Conservation (phyloP, 1,140 invertebrate species). For the Mercenaria mercenaria region DNA sequence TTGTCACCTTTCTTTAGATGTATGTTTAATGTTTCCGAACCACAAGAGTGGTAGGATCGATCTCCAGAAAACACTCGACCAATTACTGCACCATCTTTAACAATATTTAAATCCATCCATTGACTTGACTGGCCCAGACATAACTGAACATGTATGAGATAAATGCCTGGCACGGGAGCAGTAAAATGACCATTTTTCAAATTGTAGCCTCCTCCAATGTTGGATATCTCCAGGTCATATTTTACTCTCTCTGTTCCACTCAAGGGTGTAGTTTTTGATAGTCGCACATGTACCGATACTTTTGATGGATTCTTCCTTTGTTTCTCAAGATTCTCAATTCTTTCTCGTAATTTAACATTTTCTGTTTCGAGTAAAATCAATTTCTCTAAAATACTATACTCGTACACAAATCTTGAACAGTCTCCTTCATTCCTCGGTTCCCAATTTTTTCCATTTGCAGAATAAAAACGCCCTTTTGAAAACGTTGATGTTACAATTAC, state of each 20-base stretch:
- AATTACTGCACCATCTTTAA: slow-evolving; percentile 13
- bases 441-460: not conserved
- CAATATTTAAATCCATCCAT: slow-evolving; percentile 41
- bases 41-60: not conserved
- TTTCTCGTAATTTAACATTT: not conserved
- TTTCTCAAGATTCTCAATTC: not conserved
- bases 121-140: not conserved
- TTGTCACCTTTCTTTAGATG: not conserved
- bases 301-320: not conserved
- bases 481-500: too few species aligned
- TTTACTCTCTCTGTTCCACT: slow-evolving; percentile 19
- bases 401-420: slow-evolving; percentile 37
- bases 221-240: slow-evolving; percentile 16
- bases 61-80: slow-evolving; percentile 25
- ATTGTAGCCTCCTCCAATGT: not conserved
- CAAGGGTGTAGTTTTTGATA: not conserved
- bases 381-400: slow-evolving; percentile 6
- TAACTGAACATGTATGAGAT: not conserved
- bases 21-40: not conserved
- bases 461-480: not conserved
- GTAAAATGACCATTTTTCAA: not conserved
- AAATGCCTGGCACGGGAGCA: not conserved
- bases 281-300: not conserved
- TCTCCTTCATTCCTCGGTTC: not conserved
- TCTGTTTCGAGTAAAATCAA: not conserved